Evolutionary conservation across 2,888 invertebrate genomes (phyloP).

Genomic region (Drosophila kanekoi): DNA sequence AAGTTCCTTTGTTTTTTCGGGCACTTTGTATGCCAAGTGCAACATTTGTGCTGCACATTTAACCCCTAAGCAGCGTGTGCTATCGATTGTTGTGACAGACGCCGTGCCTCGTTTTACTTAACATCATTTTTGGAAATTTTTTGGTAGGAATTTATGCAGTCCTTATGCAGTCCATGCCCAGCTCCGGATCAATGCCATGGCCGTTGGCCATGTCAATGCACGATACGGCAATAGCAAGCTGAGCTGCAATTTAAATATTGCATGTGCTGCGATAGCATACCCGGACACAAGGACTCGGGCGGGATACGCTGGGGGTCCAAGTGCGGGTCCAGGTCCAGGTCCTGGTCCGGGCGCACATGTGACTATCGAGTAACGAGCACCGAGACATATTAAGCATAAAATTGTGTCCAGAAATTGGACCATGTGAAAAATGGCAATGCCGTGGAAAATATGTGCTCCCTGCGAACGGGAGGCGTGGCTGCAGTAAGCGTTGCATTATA

Average conservation of each 20-base stretch:
- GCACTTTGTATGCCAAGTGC: constrained; percentile 10
- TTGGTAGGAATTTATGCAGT: constrained; percentile 47
- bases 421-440: constrained; percentile 57
- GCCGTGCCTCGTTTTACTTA: constrained; percentile 38
- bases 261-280: constrained; percentile 50
- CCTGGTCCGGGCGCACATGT: constrained; percentile 55
- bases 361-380: constrained; percentile 48
- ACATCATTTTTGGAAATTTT: constrained; percentile 32
- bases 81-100: constrained; percentile 61
- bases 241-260: constrained; percentile 75
- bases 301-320: constrained; percentile 10
- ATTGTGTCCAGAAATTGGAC: constrained; percentile 73
- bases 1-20: background rate
- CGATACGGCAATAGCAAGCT: constrained; percentile 18
- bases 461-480: constrained; percentile 45
- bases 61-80: constrained; percentile 14
- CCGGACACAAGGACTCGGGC: constrained; percentile 21
- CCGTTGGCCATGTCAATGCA: constrained; percentile 74
- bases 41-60: constrained; percentile 15
- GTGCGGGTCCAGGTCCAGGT: constrained; percentile 6
- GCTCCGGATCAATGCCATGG: constrained; percentile 77
- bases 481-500: constrained; percentile 69
- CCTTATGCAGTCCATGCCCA: constrained; percentile 19
- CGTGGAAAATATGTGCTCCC: constrained; percentile 17
- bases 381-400: constrained; percentile 75